Evolutionary conservation across 2,888 invertebrate species (phyloP).

Genomic region (Drosophila lutescens): DNA sequence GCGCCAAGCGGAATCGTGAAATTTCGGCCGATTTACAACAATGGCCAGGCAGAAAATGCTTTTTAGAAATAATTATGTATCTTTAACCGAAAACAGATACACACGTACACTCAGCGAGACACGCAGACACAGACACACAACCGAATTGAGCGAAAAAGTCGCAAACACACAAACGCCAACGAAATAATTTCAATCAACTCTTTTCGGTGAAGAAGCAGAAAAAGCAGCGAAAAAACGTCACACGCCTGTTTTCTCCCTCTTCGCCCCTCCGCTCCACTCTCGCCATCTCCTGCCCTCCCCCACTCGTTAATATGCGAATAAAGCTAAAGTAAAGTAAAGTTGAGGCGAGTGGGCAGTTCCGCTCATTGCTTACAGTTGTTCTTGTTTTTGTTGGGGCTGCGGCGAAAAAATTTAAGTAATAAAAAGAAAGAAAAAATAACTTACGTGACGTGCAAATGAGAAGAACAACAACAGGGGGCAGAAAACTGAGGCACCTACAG

Average conservation of each 20-base stretch:
- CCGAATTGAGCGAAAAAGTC: conserved; percentile 44
- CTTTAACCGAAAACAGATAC: conserved; percentile 71
- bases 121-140: conserved; percentile 37
- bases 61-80: conserved; percentile 83
- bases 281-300: conserved; percentile 16
- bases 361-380: conserved; percentile 54
- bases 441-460: conserved; percentile 78
- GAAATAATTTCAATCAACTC: conserved; percentile 80
- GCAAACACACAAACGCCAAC: conserved; percentile 34
- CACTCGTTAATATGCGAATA: conserved; percentile 53
- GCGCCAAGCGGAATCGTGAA: conserved; percentile 64
- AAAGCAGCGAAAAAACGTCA: conserved; percentile 64
- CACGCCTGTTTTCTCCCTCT: conserved; percentile 53
- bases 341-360: conserved; percentile 43
- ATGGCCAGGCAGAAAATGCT: conserved; percentile 83
- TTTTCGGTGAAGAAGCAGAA: conserved; percentile 54
- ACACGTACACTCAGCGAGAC: conserved; percentile 33
- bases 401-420: conserved; percentile 71
- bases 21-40: conserved; percentile 81
- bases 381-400: conserved; percentile 46
- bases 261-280: conserved; percentile 13
- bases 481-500: conserved; percentile 60
- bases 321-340: conserved; percentile 34
- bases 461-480: conserved; percentile 32
- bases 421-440: conserved; percentile 39